Percentiles rank a stretch among this genome's conserved stretches.
These are phyloP conservation scores for Luffia ferchaultella DNA, from an alignment of 2,888 invertebrate genomes.

Conservation along the genomic window DNA sequence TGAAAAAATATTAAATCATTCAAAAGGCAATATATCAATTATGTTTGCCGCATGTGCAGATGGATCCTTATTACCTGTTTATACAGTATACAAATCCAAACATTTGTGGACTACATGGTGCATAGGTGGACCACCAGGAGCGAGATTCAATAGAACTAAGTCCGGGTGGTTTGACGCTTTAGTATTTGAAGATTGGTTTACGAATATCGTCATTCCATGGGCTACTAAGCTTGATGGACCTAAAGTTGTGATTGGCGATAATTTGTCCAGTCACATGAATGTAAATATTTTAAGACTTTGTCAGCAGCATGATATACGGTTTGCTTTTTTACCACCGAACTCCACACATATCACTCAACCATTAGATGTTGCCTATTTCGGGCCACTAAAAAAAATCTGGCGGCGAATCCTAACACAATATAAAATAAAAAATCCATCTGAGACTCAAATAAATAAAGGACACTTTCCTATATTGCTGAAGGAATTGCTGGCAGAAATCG, in stretches of 20 bases:
- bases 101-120: slow-evolving; percentile 16
- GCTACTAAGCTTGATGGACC: slow-evolving; percentile 8
- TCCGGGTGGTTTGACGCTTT: slow-evolving; percentile 10
- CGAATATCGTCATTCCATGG: slow-evolving; percentile 10
- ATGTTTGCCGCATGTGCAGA: slow-evolving; percentile 5
- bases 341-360: too few relatives aligned
- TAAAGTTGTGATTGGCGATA: slow-evolving; percentile 16
- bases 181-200: slow-evolving; percentile 9
- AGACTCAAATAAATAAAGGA: slow-evolving; percentile 15
- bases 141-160: slow-evolving; percentile 8
- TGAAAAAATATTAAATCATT: slow-evolving; percentile 5
- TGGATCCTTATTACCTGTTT: slow-evolving; percentile 14
- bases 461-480: slow-evolving; percentile 15
- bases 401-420: slow-evolving; percentile 14
- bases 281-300: slow-evolving; percentile 11
- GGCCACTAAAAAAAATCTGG: slow-evolving; percentile 16
- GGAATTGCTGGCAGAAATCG: slow-evolving; percentile 8
- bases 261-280: slow-evolving; percentile 17
- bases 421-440: slow-evolving; percentile 14
- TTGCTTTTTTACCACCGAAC: slow-evolving; percentile 15
- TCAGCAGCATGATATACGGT: background rate
- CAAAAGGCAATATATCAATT: slow-evolving; percentile 4
- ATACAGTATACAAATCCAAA: slow-evolving; percentile 16
- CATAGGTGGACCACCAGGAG: slow-evolving; percentile 12
- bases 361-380: slow-evolving; percentile 18